A percentile compares a stretch with the other conserved stretches of the same genome.
Conservation (phyloP, 2,888 invertebrate genomes). For the Entomobrya multifasciata region DNA sequence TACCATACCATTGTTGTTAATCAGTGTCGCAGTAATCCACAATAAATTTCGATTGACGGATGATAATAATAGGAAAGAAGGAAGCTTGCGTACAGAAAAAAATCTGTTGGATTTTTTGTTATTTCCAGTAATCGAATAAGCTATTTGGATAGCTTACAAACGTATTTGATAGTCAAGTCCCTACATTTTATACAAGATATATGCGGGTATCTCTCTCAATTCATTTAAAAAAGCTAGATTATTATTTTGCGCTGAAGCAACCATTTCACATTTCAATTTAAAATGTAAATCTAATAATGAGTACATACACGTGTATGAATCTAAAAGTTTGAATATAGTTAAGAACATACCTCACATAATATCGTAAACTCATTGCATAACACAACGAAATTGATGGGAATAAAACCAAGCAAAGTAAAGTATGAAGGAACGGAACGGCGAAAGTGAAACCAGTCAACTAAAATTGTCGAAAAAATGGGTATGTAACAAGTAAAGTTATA, state of each 20-base stretch:
- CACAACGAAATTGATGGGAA: too few species aligned
- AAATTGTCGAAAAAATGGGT: background rate
- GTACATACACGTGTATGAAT: background rate
- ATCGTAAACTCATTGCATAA: too few species aligned
- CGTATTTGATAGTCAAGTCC: too few species aligned
- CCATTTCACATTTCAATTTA: constrained; percentile 4
- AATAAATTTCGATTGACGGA: constrained; percentile 30
- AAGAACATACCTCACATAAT: too few species aligned
- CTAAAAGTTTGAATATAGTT: background rate
- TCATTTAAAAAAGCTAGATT: background rate
- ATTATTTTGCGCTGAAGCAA: too few species aligned
- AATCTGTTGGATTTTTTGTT: too few species aligned
- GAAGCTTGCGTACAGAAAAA: background rate
- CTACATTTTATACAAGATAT: too few species aligned
- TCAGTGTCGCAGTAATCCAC: constrained; percentile 51
- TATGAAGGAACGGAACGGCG: background rate
- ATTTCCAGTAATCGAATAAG: too few species aligned
- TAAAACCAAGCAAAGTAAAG: background rate
- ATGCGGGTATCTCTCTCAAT: too few species aligned
- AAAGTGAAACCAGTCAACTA: background rate
- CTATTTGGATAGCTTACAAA: too few species aligned
- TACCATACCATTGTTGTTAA: constrained; percentile 1
- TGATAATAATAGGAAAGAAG: constrained; percentile 20
- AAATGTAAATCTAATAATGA: constrained; percentile 30
- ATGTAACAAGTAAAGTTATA: too few species aligned